These are phyloP conservation scores for Podarcis muralis DNA, from an alignment of 2,113 vertebrate species.

Conservation along the genomic window DNA sequence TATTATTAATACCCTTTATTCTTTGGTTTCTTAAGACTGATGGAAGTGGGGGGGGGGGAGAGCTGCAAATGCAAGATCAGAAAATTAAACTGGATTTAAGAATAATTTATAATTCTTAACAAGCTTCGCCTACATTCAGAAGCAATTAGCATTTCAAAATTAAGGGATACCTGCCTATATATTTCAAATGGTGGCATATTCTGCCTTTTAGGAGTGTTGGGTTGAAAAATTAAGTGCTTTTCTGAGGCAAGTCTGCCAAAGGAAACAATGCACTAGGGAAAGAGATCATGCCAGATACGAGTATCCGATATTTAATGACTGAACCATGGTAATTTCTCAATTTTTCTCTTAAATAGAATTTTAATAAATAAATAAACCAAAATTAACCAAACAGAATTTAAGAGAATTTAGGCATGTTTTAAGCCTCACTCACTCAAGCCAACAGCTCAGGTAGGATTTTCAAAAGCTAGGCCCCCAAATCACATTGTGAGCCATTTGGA, in stretches of 20 bases:
- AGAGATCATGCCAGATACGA: neutral
- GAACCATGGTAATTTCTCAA: neutral
- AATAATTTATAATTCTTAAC: neutral
- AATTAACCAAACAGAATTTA: too few relatives aligned
- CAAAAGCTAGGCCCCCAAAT: slow-evolving; percentile 2
- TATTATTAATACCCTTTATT: neutral
- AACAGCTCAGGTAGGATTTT: neutral
- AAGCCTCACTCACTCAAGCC: neutral
- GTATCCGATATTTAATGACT: neutral
- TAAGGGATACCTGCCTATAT: neutral
- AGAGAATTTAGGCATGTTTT: neutral
- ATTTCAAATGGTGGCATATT: neutral
- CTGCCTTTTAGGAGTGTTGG: neutral
- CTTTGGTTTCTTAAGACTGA: neutral
- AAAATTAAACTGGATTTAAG: neutral
- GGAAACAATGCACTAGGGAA: neutral
- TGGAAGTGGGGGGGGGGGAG: too few relatives aligned
- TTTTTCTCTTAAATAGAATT: neutral
- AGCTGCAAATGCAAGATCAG: neutral
- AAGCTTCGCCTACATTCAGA: neutral
- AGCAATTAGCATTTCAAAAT: neutral
- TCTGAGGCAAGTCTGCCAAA: neutral
- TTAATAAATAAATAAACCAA: neutral
- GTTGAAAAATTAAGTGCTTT: neutral
- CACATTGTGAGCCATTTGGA: neutral